Base-by-base conservation (phyloP, 2,113 vertebrate genomes). In the Callorhinus ursinus region DNA sequence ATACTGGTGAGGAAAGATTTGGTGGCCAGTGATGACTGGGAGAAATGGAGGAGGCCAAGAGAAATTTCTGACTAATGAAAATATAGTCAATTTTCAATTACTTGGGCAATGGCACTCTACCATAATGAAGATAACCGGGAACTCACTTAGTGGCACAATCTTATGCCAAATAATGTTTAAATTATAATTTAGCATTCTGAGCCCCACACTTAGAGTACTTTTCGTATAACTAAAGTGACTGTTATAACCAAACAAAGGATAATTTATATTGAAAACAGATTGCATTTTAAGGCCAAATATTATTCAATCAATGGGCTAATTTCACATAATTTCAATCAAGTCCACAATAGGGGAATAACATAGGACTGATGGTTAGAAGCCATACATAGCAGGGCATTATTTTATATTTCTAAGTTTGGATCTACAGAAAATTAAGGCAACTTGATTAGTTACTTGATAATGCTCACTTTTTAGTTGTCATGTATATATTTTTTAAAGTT, bases 281-380 rank as follows among this genome's bases (percentile, higher is more conserved):
- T 88, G 61, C 53, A 87, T 55, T 97, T 98, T 97, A 92, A 97
- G 79, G 55, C 28, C 82, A 49, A 53, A 86, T 94, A 90, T 97
- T 92, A 97, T 97, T 97, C 98, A 95, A 97, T 98, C 94, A 98
- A 33, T 95, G 33, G 5, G 94, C 76, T 88, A 97, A 95, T 1
- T 95, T 96, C 61, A 88, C 96, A 95, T 93, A 98, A 97, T 97
- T 96, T 92, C 57, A 96, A 76, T 93, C 85, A 97, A 89, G 85
- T 22, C 51, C 69, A 93, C 81, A 69, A 51, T 77, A 87, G 84
- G 65, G 77, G 46, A 82, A 79, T 71, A 88, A 90, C 19, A 57
- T 7, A 72, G 24, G 76, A 53, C 53, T 92, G 77, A 97, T 96
- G 39, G n/a, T 71, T 92, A 92, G 53, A 93, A 95, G 33, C 18